phyloP scores from a whole-genome alignment of 2,113 vertebrate species.

The Mormoops blainvillei region DNA sequence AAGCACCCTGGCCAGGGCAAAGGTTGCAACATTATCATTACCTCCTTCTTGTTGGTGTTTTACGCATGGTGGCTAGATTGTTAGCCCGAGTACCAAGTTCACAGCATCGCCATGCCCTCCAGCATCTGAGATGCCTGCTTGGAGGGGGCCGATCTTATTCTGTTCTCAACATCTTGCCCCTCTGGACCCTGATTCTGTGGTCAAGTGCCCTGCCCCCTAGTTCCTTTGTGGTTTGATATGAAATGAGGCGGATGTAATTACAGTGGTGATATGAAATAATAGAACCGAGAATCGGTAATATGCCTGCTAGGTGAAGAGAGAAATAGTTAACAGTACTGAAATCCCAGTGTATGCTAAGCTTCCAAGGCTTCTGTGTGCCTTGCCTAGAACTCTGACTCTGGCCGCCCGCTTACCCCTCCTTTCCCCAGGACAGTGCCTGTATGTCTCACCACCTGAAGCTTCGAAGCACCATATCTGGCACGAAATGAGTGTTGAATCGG shows the following conservation, averaged over 20 bases:
- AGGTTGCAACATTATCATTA: neutral
- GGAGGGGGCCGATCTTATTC: neutral
- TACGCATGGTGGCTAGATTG: neutral
- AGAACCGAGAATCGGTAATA: neutral
- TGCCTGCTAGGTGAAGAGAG: neutral
- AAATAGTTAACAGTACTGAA: neutral
- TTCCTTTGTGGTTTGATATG: neutral
- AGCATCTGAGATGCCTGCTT: neutral
- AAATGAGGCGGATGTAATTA: neutral
- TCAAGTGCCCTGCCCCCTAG: neutral
- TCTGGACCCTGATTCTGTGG: neutral
- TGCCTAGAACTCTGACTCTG: neutral
- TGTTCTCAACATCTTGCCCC: neutral
- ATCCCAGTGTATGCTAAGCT: neutral
- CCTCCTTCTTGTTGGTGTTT: neutral
- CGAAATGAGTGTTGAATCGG: neutral
- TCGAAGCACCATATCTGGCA: neutral
- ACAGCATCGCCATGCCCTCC: neutral
- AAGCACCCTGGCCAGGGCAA: neutral
- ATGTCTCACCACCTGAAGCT: neutral
- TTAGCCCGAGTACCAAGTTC: neutral
- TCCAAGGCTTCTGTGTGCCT: neutral
- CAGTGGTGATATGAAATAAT: neutral
- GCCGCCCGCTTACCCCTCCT: neutral
- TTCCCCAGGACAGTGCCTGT: neutral